phyloP scores from a whole-genome alignment of 2,888 invertebrate species.

The Drosophila engyochracea region DNA sequence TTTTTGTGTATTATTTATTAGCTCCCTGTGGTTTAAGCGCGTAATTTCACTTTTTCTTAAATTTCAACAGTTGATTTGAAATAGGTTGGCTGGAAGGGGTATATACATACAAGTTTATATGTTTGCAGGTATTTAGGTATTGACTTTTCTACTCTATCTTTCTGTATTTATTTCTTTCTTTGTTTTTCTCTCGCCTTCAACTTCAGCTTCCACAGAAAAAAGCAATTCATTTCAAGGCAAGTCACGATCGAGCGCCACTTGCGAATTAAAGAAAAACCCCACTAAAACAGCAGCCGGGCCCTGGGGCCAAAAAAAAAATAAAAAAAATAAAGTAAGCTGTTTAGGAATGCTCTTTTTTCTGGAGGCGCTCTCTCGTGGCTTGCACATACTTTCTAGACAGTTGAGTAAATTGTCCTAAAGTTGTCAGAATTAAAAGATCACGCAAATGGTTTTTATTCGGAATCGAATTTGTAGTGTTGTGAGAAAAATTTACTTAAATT shows the following conservation, averaged over 20 bases:
- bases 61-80: conserved; percentile 27
- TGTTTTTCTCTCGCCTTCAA: conserved; percentile 26
- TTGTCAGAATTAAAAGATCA: too few relatives aligned
- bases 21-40: conserved; percentile 11
- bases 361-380: not conserved
- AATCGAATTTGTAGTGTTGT: too few relatives aligned
- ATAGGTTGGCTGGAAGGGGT: not conserved
- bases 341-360: not conserved
- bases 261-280: conserved; percentile 72
- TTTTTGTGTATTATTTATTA: not conserved
- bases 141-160: not conserved
- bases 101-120: not conserved
- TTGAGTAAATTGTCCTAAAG: not conserved
- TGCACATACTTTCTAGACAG: not conserved
- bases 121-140: not conserved
- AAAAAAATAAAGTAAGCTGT: not conserved
- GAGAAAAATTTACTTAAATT: too few relatives aligned
- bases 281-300: conserved; percentile 34
- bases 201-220: conserved; percentile 36
- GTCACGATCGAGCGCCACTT: conserved; percentile 72
- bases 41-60: conserved; percentile 49
- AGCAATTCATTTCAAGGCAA: conserved; percentile 68
- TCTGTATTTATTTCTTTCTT: not conserved
- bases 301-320: conserved; percentile 37
- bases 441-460: too few relatives aligned